Percentiles rank a stretch among this genome's conserved stretches.
Conservation (phyloP, 2,113 vertebrate genomes). For the Zosterops borbonicus region DNA sequence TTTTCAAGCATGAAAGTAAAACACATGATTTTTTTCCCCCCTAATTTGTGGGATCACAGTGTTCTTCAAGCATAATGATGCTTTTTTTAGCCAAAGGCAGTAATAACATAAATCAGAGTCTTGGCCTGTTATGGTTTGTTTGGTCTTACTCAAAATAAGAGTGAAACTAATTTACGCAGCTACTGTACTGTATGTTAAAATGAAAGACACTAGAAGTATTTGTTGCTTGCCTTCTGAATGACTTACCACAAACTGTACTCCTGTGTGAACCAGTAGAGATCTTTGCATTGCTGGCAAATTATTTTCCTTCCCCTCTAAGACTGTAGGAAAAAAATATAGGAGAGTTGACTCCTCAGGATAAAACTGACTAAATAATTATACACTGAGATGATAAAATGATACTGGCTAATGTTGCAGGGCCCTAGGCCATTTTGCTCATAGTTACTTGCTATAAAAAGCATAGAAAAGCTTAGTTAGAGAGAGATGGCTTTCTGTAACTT, state of each 20-base stretch:
- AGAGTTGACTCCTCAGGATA: constrained; percentile 35
- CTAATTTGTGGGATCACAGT: constrained; percentile 8
- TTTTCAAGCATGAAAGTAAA: constrained; percentile 35
- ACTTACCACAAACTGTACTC: not conserved
- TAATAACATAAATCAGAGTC: constrained; percentile 54
- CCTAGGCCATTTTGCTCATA: not conserved
- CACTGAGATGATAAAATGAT: constrained; percentile 28
- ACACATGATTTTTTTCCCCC: not conserved
- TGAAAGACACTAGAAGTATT: not conserved
- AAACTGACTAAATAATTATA: constrained; percentile 61
- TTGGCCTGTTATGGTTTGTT: constrained; percentile 50
- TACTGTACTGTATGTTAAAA: constrained; percentile 14
- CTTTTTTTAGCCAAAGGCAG: constrained; percentile 48
- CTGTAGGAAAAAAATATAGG: not conserved
- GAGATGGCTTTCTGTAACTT: constrained; percentile 9
- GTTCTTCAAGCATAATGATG: constrained; percentile 44
- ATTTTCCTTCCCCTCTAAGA: not conserved
- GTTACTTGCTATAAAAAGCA: constrained; percentile 47
- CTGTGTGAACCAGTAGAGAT: not conserved
- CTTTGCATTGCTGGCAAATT: not conserved
- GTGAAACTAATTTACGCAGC: constrained; percentile 31
- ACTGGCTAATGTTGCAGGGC: constrained; percentile 11
- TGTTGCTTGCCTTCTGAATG: constrained; percentile 23
- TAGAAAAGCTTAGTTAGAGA: not conserved
- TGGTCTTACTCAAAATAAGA: constrained; percentile 52